These are phyloP conservation scores for Rhea americana DNA, from an alignment of 2,113 vertebrate genomes.

Conservation along the genomic window DNA sequence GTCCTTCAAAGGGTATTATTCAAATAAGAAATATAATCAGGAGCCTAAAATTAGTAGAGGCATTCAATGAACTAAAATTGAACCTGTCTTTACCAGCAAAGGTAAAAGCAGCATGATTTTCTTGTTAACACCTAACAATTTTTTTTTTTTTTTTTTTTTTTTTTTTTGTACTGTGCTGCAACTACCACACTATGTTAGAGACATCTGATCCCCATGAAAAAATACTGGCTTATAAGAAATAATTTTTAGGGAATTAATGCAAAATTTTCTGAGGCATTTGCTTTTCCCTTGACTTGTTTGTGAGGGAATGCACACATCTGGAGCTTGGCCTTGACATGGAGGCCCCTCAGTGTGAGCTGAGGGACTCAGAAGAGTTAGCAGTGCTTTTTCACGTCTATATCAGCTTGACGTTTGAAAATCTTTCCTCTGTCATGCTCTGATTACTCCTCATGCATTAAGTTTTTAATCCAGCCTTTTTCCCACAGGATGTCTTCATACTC, in stretches of 20 bases:
- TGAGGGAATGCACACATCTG: background rate
- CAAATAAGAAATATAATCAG: background rate
- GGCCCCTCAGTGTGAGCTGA: background rate
- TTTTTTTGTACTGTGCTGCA: background rate
- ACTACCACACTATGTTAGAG: background rate
- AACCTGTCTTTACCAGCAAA: background rate
- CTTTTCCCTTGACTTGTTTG: background rate
- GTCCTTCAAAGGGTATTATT: background rate
- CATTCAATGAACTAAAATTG: background rate
- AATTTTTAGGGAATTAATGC: background rate
- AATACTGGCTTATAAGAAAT: background rate
- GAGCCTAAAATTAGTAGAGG: background rate
- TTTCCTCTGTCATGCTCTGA: background rate
- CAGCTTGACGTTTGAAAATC: background rate
- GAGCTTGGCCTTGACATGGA: background rate
- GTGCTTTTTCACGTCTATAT: background rate
- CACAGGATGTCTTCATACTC: background rate
- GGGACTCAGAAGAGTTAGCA: background rate
- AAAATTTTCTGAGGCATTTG: background rate
- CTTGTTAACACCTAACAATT: background rate
- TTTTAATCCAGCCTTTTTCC: background rate
- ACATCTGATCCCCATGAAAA: background rate
- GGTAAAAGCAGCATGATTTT: background rate
- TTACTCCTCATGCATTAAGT: background rate
- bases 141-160: background rate